phyloP scores from a whole-genome alignment of 2,113 vertebrate species.

The Uria aalge region DNA sequence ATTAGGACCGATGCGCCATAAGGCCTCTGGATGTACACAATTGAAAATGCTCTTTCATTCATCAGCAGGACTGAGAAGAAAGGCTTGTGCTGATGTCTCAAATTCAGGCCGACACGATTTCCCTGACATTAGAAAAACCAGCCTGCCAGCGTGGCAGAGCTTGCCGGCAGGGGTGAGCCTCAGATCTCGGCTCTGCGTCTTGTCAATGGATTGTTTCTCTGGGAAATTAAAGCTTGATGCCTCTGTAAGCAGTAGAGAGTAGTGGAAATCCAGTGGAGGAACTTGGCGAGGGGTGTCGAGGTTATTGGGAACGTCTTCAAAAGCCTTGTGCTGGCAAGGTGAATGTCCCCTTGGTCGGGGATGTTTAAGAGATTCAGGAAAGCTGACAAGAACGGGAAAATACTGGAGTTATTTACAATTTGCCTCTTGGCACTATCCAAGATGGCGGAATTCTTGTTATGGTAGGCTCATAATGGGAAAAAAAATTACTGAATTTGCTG shows the following conservation, averaged over 20 bases:
- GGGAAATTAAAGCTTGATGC: constrained; percentile 16
- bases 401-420: background rate
- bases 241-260: background rate
- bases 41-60: constrained; percentile 70
- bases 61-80: constrained; percentile 66
- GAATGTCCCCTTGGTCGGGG: background rate
- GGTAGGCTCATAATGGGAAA: background rate
- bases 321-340: background rate
- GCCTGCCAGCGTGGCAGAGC: background rate
- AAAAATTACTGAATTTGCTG: background rate
- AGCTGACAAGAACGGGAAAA: background rate
- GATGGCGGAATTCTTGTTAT: background rate
- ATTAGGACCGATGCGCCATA: constrained; percentile 40
- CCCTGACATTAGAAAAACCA: constrained; percentile 43
- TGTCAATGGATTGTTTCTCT: background rate
- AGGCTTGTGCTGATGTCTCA: constrained; percentile 62
- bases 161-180: background rate
- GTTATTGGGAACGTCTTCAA: background rate
- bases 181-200: constrained; percentile 43
- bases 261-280: background rate
- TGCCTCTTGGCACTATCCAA: background rate
- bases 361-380: background rate
- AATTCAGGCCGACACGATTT: constrained; percentile 41
- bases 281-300: background rate
- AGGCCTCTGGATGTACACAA: constrained; percentile 36